A percentile compares a stretch with the other conserved stretches of the same genome.
These are phyloP conservation scores for Erythrolamprus reginae DNA, from an alignment of 2,113 vertebrate species.

Conservation along the genomic window DNA sequence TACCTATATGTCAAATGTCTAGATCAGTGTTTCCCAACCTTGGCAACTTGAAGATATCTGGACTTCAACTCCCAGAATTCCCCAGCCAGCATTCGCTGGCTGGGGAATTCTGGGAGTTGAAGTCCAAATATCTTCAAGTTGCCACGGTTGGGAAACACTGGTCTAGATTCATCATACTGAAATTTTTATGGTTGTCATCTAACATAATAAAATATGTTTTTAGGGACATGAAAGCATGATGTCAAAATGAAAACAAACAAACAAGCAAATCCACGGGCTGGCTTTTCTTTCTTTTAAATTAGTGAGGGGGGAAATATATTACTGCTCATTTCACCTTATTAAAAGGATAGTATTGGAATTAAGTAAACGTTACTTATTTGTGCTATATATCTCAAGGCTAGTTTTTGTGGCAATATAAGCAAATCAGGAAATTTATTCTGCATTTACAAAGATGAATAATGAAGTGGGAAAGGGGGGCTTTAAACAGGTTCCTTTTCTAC, in stretches of 20 bases:
- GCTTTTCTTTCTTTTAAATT: background rate
- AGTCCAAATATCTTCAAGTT: too few relatives aligned
- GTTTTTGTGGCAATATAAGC: background rate
- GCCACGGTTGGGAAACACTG: too few relatives aligned
- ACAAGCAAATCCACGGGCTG: too few relatives aligned
- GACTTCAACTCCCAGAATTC: too few relatives aligned
- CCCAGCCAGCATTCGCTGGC: too few relatives aligned
- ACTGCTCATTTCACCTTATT: background rate
- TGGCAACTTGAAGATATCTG: too few relatives aligned
- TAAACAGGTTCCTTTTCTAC: background rate
- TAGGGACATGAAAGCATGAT: background rate
- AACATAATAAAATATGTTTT: background rate
- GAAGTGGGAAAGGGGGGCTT: background rate
- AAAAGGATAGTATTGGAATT: background rate
- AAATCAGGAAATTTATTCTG: background rate
- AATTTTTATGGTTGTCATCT: background rate
- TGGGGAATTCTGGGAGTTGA: too few relatives aligned
- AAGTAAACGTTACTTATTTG: conserved; percentile 7
- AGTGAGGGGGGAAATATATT: background rate
- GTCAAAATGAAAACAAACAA: background rate
- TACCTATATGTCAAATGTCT: background rate
- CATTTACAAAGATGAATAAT: background rate
- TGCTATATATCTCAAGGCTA: background rate
- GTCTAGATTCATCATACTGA: background rate
- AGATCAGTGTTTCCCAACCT: too few relatives aligned